These are phyloP conservation scores for Crypturellus tataupa DNA, from an alignment of 2,797 vertebrate genomes.

Conservation along the genomic window DNA sequence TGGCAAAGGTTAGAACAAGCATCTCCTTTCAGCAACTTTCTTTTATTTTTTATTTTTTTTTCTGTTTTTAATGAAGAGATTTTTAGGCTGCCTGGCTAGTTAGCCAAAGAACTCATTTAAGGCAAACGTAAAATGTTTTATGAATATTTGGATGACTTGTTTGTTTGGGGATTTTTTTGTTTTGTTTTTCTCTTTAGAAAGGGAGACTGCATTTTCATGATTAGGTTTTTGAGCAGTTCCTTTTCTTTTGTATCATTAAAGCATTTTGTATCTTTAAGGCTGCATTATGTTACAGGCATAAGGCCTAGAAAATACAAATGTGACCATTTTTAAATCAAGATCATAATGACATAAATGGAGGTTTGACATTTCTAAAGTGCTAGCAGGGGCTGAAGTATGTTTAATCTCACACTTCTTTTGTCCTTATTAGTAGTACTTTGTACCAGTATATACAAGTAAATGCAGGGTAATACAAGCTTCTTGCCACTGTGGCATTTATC, in stretches of 20 bases:
- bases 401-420: neutral
- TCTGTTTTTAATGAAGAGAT: constrained; percentile 25
- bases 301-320: neutral
- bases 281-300: constrained; percentile 80
- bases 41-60: neutral
- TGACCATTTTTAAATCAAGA: neutral
- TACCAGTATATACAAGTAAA: neutral
- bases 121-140: constrained; percentile 64
- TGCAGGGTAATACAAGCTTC: neutral
- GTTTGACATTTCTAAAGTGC: neutral
- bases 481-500: neutral
- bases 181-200: constrained; percentile 82
- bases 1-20: constrained; percentile 70
- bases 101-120: constrained; percentile 66
- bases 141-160: constrained; percentile 36
- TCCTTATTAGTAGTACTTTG: neutral
- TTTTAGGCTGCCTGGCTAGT: constrained; percentile 70
- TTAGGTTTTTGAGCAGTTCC: constrained; percentile 78
- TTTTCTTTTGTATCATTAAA: constrained; percentile 79
- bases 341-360: neutral
- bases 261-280: constrained; percentile 82
- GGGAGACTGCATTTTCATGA: constrained; percentile 79
- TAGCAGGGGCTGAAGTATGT: neutral
- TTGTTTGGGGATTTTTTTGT: constrained; percentile 15
- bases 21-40: constrained; percentile 73